Evolutionary conservation across 2,888 invertebrate species (phyloP), one percentile per base, ranked within the genome.

Genomic region (Caenorhabditis sp.): DNA sequence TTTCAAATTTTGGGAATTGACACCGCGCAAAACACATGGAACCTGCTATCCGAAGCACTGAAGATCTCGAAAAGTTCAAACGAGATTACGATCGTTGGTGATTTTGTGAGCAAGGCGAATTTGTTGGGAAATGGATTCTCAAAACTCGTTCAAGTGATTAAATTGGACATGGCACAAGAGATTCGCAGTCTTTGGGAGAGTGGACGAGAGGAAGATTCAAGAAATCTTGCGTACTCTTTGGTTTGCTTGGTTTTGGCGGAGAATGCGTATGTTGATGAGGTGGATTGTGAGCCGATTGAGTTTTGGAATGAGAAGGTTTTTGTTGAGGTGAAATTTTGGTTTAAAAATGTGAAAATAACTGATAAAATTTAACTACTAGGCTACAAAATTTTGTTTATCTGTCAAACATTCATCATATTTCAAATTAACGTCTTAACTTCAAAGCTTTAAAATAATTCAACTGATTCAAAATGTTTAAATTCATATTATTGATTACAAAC

Each of bases 1-100:
- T 70, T 70, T 54, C n/a, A 63, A 1, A 49, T 70, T 43, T 43
- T 70, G 8, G 70, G 70, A 21, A 60, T 70, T 12, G 70, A 70
- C 38, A 66, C 70, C 0, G 70, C 70, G 1, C 52, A 59, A 1
- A 21, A 66, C 0, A 66, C 66, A 12, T 70, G 70, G 70, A 62
- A 66, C 5, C 12, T 63, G 50, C 36, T 70, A 38, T 59, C 62
- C n/a, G 56, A 59, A 8, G 49, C 59, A 52, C 25, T 70, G 10
- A 56, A 21, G 53, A 62, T 10, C 10, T 52, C 61, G 65, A 38
- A 53, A 50, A 17, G 27, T 20, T 61, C 12, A n/a, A 67, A 60
- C 20, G 70, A 70, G 53, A 59, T 63, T n/a, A 7, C 26, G 0
- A 67, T 70, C 26, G 54, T 62, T 14, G 56, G 63, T 27, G 70